Percentiles rank a stretch among this genome's conserved stretches.
Conservation (phyloP, 2,113 vertebrate genomes). For the Notarius lentiginosus region DNA sequence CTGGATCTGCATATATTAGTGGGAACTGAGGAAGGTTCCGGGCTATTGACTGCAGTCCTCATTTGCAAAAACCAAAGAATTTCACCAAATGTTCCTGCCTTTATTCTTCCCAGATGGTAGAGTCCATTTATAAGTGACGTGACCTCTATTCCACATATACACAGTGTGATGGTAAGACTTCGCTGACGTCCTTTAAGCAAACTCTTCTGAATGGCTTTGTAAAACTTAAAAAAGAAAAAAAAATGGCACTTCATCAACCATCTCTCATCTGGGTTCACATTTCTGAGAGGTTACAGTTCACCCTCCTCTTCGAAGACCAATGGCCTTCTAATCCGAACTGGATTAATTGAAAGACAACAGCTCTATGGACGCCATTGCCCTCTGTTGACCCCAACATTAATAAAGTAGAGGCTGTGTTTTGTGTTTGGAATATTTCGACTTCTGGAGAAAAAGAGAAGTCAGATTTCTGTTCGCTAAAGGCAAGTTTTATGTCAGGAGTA, state of each 20-base stretch:
- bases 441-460: conserved; percentile 58
- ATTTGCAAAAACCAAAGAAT: conserved; percentile 43
- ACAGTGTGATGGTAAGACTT: not conserved
- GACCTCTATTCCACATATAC: conserved; percentile 11
- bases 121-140: not conserved
- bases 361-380: conserved; percentile 61
- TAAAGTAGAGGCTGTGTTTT: conserved; percentile 70
- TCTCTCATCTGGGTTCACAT: conserved; percentile 19
- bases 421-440: conserved; percentile 64
- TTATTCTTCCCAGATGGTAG: conserved; percentile 27
- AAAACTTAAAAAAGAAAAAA: not conserved
- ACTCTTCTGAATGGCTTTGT: not conserved
- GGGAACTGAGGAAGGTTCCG: conserved; percentile 33
- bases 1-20: conserved; percentile 31
- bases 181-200: not conserved
- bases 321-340: conserved; percentile 19
- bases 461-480: conserved; percentile 66
- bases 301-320: conserved; percentile 17
- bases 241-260: not conserved
- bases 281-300: conserved; percentile 19
- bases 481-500: conserved; percentile 75
- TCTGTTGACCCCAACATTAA: conserved; percentile 72
- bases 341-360: conserved; percentile 49
- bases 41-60: conserved; percentile 33
- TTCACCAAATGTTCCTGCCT: conserved; percentile 12